Evolutionary conservation across 2,888 invertebrate genomes (phyloP), one percentile per base, ranked within the genome.

Genomic region (Cyclophora punctaria): DNA sequence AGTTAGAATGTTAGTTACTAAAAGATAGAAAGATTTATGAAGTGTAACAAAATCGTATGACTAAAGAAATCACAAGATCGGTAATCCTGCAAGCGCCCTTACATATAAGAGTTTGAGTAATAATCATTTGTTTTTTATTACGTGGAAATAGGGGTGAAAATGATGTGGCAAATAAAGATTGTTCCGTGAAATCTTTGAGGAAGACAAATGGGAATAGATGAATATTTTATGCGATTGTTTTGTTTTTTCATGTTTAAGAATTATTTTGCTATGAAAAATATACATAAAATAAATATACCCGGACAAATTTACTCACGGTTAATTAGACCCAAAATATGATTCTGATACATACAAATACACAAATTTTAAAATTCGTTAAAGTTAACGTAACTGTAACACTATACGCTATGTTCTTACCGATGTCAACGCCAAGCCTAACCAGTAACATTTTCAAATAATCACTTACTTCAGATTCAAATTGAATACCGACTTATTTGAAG

Each of bases 91-190:
- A 63, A 51, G 37, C 52, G 40, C 41, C 59, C 48, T 60, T 52
- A 44, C 42, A 3, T 34, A 7, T 35, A 45, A 51, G 61, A 63
- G 60, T 58, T 63, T 64, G 57, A 58, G 62, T 53, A 64, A 69
- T 67, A 71, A 70, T 70, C 71, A 71, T 76, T 78, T 73, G 69
- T 68, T 71, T 73, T 76, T 75, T 78, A 77, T 76, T 59, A 72
- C 67, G 60, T 66, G 70, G 71, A 73, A 74, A 70, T 69, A 73
- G 63, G 71, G 69, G 66, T 61, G 68, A 69, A 58, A 71, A 70
- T 67, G 59, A 64, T 58, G 64, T 51, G 62, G 52, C 59, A 61
- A 55, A 61, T 56, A 54, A 51, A 49, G 56, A 55, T 51, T 48
- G 56, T 49, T 64, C 66, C 66, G 61, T 63, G 62, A 56, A 56